phyloP scores from a whole-genome alignment of 2,797 vertebrate genomes.

The Typhlichthys eigenmanni region DNA sequence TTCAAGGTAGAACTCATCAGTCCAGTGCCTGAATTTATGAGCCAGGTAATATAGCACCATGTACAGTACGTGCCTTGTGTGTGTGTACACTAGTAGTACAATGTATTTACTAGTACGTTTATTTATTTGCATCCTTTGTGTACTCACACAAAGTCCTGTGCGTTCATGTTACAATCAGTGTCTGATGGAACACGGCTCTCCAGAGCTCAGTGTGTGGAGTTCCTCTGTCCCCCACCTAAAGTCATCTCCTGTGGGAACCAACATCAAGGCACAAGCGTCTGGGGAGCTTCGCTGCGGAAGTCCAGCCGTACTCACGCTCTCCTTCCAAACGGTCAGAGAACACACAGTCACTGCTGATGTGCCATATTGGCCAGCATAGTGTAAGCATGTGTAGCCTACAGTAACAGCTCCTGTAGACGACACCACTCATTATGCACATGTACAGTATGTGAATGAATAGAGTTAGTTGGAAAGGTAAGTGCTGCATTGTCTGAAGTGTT shows the following conservation, averaged over 20 bases:
- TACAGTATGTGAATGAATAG: no score
- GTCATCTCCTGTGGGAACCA: constrained; percentile 67
- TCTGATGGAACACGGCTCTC: constrained; percentile 53
- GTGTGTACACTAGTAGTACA: neutral
- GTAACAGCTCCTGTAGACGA: no score
- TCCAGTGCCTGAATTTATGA: constrained; percentile 56
- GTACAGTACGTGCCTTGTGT: neutral
- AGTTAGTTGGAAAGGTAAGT: no score
- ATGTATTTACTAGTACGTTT: constrained; percentile 9
- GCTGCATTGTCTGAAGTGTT: no score
- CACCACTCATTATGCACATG: no score
- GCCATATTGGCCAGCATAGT: no score
- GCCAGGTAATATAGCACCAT: constrained; percentile 57
- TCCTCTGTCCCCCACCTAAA: constrained; percentile 65
- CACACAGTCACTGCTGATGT: neutral
- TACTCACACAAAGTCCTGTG: constrained; percentile 2
- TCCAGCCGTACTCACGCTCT: constrained; percentile 40
- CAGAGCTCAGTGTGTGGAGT: constrained; percentile 77
- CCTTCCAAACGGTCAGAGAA: constrained; percentile 78
- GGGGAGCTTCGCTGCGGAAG: constrained; percentile 64
- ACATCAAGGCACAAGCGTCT: constrained; percentile 60
- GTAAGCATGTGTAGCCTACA: no score
- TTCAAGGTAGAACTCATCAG: constrained; percentile 54
- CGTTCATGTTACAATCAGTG: constrained; percentile 55
- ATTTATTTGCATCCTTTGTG: neutral